phyloP scores from a whole-genome alignment of 1,140 invertebrate species.

The Heliconius eleuchia region DNA sequence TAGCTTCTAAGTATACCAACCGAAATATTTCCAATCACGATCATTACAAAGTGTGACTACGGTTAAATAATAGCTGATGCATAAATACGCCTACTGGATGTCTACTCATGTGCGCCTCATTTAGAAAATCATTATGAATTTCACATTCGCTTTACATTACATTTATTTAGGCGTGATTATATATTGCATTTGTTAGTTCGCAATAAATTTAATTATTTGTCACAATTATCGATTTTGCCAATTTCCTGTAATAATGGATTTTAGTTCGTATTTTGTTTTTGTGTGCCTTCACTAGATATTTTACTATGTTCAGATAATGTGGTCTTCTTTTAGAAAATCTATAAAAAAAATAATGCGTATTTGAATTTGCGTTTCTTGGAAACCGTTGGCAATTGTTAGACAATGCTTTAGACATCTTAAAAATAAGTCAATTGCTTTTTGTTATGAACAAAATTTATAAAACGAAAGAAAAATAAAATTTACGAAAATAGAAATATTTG shows the following conservation, averaged over 20 bases:
- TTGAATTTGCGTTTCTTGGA: too few relatives aligned
- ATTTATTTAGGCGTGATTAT: neutral
- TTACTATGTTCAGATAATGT: neutral
- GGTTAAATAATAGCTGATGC: neutral
- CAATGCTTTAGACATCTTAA: too few relatives aligned
- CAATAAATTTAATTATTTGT: conserved; percentile 2
- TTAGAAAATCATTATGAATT: conserved; percentile 13
- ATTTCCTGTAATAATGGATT: neutral
- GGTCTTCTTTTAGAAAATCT: too few relatives aligned
- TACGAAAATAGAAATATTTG: too few relatives aligned
- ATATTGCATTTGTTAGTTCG: neutral
- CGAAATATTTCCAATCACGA: neutral
- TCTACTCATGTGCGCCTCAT: neutral
- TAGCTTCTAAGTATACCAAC: neutral
- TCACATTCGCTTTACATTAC: conserved; percentile 4
- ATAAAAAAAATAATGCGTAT: too few relatives aligned
- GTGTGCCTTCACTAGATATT: neutral
- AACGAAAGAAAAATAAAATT: too few relatives aligned
- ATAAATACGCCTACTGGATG: neutral
- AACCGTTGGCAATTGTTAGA: too few relatives aligned
- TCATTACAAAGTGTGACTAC: neutral
- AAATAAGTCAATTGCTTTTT: too few relatives aligned
- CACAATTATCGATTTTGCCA: neutral
- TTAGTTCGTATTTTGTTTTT: neutral
- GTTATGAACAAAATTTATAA: too few relatives aligned